A percentile compares a stretch with the other conserved stretches of the same genome.
These are phyloP conservation scores for Tenodera sinensis DNA, from an alignment of 2,888 invertebrate genomes.

Conservation along the genomic window DNA sequence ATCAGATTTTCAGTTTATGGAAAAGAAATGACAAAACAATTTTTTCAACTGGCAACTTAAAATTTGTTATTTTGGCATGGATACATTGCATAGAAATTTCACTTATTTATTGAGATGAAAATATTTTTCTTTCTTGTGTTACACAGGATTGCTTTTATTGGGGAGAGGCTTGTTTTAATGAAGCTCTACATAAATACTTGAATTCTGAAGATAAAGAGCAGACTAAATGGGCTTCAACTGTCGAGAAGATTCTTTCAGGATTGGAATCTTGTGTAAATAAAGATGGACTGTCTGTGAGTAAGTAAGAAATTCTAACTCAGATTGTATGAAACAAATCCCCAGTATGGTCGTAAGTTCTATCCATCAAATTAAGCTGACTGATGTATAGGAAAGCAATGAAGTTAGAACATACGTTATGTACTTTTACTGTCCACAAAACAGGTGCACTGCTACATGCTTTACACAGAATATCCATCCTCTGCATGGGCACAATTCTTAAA, in stretches of 20 bases:
- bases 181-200: constrained; percentile 59
- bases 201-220: constrained; percentile 43
- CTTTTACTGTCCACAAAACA: too few species aligned
- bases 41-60: too few species aligned
- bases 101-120: background rate
- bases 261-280: constrained; percentile 48
- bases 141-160: constrained; percentile 67
- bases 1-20: too few species aligned
- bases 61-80: background rate
- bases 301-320: constrained; percentile 33
- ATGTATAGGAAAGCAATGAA: background rate
- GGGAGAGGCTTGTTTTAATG: constrained; percentile 73
- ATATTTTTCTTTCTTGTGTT: background rate
- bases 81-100: too few species aligned
- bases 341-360: background rate
- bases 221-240: constrained; percentile 49
- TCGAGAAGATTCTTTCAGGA: constrained; percentile 45
- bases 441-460: too few species aligned
- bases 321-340: background rate
- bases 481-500: too few species aligned
- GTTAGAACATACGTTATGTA: background rate
- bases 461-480: too few species aligned
- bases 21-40: too few species aligned
- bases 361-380: background rate
- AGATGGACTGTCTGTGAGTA: constrained; percentile 52